These are phyloP conservation scores for Sarcophaga caerulescens DNA, from an alignment of 2,888 invertebrate species.

Conservation along the genomic window DNA sequence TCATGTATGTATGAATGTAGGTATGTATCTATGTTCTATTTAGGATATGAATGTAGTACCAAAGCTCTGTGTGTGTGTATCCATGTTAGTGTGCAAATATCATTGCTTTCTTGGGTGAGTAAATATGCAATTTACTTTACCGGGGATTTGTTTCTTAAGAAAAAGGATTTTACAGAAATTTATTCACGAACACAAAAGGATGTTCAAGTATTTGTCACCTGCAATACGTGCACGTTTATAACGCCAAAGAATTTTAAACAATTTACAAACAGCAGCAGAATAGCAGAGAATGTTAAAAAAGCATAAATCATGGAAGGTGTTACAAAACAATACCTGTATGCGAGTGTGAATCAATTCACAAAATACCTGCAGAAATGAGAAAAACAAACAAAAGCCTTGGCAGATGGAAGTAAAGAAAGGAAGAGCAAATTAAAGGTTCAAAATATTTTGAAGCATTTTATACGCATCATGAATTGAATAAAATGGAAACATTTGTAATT, in stretches of 20 bases:
- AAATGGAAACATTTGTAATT: neutral
- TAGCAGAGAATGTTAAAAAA: conserved; percentile 45
- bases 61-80: neutral
- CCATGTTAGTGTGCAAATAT: too few species aligned
- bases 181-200: conserved; percentile 53
- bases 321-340: conserved; percentile 14
- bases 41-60: too few species aligned
- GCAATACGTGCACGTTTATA: conserved; percentile 62
- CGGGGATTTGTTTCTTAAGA: conserved; percentile 41
- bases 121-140: conserved; percentile 40
- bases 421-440: neutral
- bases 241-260: conserved; percentile 58
- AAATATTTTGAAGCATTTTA: neutral
- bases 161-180: conserved; percentile 58
- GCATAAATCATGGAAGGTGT: conserved; percentile 58
- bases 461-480: neutral
- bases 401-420: neutral
- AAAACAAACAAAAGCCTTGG: neutral
- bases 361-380: neutral
- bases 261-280: conserved; percentile 44
- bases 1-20: neutral
- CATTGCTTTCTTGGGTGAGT: neutral
- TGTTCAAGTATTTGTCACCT: conserved; percentile 67
- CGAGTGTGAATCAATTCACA: conserved; percentile 28
- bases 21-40: neutral